A percentile compares a stretch with the other conserved stretches of the same genome.
Conservation (phyloP, 1,140 invertebrate species). For the Eurosta solidaginis region DNA sequence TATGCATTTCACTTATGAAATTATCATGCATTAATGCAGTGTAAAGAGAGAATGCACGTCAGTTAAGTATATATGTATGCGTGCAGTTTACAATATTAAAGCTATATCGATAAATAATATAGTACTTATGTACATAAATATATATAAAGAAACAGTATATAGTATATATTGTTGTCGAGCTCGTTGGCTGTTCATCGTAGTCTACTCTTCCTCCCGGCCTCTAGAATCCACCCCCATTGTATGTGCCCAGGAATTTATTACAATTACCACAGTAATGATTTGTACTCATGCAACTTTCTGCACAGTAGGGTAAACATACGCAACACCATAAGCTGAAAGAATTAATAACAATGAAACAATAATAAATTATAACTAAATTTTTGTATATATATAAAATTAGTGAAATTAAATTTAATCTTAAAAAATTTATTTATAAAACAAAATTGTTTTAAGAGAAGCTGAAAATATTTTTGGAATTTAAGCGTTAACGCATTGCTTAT, state of each 20-base stretch:
- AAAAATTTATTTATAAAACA: background rate
- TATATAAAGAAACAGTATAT: background rate
- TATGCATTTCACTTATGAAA: too few relatives aligned
- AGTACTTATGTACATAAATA: background rate
- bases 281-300: conserved; percentile 66
- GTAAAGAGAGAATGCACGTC: too few relatives aligned
- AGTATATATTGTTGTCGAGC: background rate
- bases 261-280: conserved; percentile 75
- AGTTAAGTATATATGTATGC: too few relatives aligned
- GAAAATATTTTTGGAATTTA: too few relatives aligned
- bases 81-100: too few relatives aligned
- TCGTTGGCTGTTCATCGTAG: background rate
- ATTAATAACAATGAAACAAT: background rate
- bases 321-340: conserved; percentile 64
- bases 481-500: too few relatives aligned
- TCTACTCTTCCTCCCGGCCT: background rate
- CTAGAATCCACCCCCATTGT: conserved; percentile 42
- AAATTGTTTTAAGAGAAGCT: too few relatives aligned
- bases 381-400: background rate
- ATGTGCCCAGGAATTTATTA: conserved; percentile 67
- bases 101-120: too few relatives aligned
- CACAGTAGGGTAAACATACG: conserved; percentile 69
- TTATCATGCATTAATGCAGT: too few relatives aligned
- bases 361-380: background rate
- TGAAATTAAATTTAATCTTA: background rate